Percentiles rank a stretch among this genome's conserved stretches.
phyloP scores from a whole-genome alignment of 2,113 vertebrate species.

The Caretta caretta region DNA sequence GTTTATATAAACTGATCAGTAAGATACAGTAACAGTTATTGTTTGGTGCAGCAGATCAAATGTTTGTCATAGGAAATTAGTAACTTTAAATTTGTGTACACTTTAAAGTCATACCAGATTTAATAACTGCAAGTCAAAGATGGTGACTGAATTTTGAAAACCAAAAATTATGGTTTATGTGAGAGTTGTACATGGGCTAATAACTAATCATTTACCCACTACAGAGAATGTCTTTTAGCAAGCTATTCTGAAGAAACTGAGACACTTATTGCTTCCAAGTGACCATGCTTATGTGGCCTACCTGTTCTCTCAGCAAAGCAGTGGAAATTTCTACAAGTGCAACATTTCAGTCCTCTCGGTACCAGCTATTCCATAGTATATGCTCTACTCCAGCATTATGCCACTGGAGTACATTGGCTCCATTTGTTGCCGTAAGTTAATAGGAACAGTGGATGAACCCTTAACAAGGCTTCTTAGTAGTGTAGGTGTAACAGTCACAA shows the following conservation, averaged over 20 bases:
- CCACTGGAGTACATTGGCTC: not conserved
- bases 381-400: not conserved
- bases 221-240: conserved; percentile 32
- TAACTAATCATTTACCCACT: conserved; percentile 40
- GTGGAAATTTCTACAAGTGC: not conserved
- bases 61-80: not conserved
- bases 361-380: not conserved
- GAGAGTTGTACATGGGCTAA: conserved; percentile 13
- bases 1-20: conserved; percentile 50
- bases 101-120: conserved; percentile 66
- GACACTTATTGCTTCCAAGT: fast-evolving
- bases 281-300: not conserved
- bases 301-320: not conserved
- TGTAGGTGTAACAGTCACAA: not conserved
- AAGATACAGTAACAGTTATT: not conserved
- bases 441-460: not conserved
- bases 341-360: not conserved
- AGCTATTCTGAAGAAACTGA: conserved; percentile 23
- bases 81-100: conserved; percentile 5
- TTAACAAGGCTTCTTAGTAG: not conserved
- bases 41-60: conserved; percentile 7
- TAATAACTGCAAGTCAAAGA: conserved; percentile 50
- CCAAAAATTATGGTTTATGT: conserved; percentile 37
- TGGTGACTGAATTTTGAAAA: conserved; percentile 50
- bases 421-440: not conserved